Evolutionary conservation across 2,888 invertebrate species (phyloP).

Genomic region (Craniophora ligustri): DNA sequence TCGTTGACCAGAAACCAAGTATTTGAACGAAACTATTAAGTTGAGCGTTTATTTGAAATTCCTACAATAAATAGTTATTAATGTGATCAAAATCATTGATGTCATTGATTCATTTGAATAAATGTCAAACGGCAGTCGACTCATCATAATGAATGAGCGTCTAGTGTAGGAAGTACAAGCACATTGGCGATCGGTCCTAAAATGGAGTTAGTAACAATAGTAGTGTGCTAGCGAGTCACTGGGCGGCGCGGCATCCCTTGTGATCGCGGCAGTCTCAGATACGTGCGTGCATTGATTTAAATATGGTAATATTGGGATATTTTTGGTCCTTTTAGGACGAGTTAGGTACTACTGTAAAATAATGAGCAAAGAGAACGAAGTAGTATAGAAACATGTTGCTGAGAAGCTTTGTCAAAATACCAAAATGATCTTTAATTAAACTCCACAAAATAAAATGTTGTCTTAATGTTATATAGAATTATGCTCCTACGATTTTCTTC

Average conservation of each 20-base stretch:
- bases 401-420: too few species aligned
- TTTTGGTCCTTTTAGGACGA: constrained; percentile 6
- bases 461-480: too few species aligned
- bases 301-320: constrained; percentile 31
- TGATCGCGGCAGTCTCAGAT: constrained; percentile 61
- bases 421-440: too few species aligned
- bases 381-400: too few species aligned
- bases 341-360: neutral
- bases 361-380: too few species aligned
- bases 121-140: neutral
- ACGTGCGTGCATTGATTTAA: constrained; percentile 63
- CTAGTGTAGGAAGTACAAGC: constrained; percentile 36
- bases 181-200: constrained; percentile 13
- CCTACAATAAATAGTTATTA: neutral
- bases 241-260: constrained; percentile 64
- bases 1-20: too few species aligned
- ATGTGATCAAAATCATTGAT: neutral
- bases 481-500: too few species aligned
- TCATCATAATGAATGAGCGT: constrained; percentile 18
- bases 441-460: too few species aligned
- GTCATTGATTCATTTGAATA: neutral
- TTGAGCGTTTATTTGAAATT: too few species aligned
- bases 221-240: constrained; percentile 51
- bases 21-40: too few species aligned
- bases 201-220: constrained; percentile 34